A percentile compares a stretch with the other conserved stretches of the same genome.
Evolutionary conservation across 2,113 vertebrate species (phyloP).

Genomic region (Oxygymnocypris stewartii): DNA sequence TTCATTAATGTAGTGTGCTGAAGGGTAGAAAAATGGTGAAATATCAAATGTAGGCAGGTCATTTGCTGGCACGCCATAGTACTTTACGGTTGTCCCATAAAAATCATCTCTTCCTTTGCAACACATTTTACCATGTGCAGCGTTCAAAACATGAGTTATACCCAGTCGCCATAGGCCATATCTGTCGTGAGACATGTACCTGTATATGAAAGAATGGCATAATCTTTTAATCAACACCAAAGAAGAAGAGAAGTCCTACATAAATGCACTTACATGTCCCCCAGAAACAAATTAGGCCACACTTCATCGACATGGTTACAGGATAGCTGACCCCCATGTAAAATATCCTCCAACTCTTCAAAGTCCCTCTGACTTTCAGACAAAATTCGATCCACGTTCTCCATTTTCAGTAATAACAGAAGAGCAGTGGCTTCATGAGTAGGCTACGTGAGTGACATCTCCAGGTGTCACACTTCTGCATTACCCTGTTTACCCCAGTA

Average conservation of each 20-base stretch:
- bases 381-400: neutral
- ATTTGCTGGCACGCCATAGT: conserved; percentile 86
- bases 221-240: neutral
- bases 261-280: conserved; percentile 85
- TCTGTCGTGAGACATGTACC: conserved; percentile 75
- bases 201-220: conserved; percentile 53
- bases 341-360: conserved; percentile 80
- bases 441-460: conserved; percentile 45
- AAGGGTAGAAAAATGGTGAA: conserved; percentile 86
- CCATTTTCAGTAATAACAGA: conserved; percentile 1
- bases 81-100: conserved; percentile 86
- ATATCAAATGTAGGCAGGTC: conserved; percentile 90
- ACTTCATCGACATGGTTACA: conserved; percentile 88
- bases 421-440: neutral
- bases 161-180: conserved; percentile 74
- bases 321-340: conserved; percentile 77
- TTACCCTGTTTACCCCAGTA: conserved; percentile 27
- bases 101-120: conserved; percentile 86
- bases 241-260: neutral
- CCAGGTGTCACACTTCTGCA: conserved; percentile 47
- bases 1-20: conserved; percentile 85
- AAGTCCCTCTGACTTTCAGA: conserved; percentile 64
- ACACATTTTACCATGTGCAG: conserved; percentile 79
- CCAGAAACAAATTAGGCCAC: conserved; percentile 89
- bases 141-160: conserved; percentile 76